These are phyloP conservation scores for Picus viridis DNA, from an alignment of 2,797 vertebrate genomes.

Conservation along the genomic window DNA sequence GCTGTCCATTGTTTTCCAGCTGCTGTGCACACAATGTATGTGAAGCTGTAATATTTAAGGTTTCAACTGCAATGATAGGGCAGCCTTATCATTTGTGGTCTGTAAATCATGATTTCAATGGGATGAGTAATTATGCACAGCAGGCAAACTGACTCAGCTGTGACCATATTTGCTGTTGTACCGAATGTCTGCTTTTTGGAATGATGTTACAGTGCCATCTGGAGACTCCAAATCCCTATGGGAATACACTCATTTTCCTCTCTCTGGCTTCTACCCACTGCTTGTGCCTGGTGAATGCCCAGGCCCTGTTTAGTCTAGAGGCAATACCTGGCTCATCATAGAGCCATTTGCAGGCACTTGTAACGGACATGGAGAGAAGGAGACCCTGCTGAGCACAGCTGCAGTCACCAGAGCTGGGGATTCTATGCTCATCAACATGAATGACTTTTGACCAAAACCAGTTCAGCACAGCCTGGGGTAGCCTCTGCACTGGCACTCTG, in stretches of 20 bases:
- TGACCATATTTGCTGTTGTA: neutral
- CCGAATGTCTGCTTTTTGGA: neutral
- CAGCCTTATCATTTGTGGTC: neutral
- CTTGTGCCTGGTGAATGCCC: neutral
- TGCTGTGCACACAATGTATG: neutral
- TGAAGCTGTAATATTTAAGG: neutral
- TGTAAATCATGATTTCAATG: conserved; percentile 13
- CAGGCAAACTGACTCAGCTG: conserved; percentile 34
- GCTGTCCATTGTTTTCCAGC: neutral
- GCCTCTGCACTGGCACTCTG: neutral
- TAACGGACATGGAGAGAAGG: accelerated
- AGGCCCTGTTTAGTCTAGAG: neutral
- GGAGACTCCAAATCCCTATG: conserved; percentile 42
- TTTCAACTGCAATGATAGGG: neutral
- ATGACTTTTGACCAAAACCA: neutral
- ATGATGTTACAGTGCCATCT: conserved; percentile 64
- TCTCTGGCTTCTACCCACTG: neutral
- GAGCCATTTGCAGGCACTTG: neutral
- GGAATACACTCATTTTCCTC: neutral
- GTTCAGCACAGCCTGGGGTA: neutral
- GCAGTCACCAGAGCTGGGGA: neutral
- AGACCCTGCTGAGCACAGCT: accelerated
- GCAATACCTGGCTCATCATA: neutral
- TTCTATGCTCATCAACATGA: neutral
- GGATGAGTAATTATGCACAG: conserved; percentile 31